Evolutionary conservation across 2,888 invertebrate genomes (phyloP).

Genomic region (Diarsia dahlii): DNA sequence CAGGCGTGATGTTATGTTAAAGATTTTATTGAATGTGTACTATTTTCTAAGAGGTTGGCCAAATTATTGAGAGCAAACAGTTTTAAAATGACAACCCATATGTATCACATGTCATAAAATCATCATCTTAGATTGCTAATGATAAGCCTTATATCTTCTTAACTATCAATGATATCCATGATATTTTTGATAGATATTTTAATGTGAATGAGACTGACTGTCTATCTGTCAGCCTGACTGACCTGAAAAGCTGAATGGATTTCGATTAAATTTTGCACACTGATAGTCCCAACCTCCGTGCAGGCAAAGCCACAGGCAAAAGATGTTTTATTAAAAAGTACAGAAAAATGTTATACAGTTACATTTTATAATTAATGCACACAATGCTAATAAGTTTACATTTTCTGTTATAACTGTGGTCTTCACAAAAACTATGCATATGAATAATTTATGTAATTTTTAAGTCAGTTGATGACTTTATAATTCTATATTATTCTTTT

Average conservation of each 20-base stretch:
- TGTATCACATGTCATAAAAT: constrained; percentile 4
- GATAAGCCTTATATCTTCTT: constrained; percentile 12
- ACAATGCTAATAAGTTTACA: constrained; percentile 32
- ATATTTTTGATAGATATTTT: neutral
- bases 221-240: neutral
- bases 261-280: neutral
- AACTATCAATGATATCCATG: neutral
- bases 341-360: constrained; percentile 25
- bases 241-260: neutral
- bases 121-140: neutral
- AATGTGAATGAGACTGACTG: neutral
- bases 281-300: neutral
- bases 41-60: neutral
- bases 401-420: constrained; percentile 48
- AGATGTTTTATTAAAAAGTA: neutral
- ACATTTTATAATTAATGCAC: constrained; percentile 42
- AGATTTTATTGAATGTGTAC: too few species aligned
- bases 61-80: constrained; percentile 3
- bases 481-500: constrained; percentile 1
- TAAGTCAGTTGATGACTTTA: constrained; percentile 8
- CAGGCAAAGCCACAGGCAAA: neutral
- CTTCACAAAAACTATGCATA: constrained; percentile 32
- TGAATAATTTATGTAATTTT: constrained; percentile 37
- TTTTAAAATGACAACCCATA: constrained; percentile 3
- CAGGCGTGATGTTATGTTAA: too few species aligned